Percentiles rank a stretch among this genome's conserved stretches.
phyloP scores from a whole-genome alignment of 2,888 invertebrate species.

The Acleris cristana region DNA sequence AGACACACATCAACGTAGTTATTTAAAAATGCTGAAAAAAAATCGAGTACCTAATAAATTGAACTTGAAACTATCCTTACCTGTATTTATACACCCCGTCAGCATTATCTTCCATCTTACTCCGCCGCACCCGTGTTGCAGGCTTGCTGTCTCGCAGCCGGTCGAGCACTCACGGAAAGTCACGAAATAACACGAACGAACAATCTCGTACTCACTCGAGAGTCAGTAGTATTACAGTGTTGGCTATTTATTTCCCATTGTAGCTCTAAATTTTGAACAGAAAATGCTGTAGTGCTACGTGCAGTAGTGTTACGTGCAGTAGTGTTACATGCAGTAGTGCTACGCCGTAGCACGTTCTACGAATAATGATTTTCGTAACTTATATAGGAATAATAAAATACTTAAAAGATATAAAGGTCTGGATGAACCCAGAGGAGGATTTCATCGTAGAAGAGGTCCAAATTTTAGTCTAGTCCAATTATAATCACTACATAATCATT shows the following conservation, averaged over 20 bases:
- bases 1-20: no score
- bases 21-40: background rate
- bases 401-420: no score
- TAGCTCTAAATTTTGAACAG: slow-evolving; percentile 30
- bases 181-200: slow-evolving; percentile 46
- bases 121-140: slow-evolving; percentile 52
- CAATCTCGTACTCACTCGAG: slow-evolving; percentile 34
- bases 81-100: slow-evolving; percentile 69
- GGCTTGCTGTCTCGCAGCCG: slow-evolving; percentile 42
- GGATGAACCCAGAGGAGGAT: no score
- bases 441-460: no score
- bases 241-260: slow-evolving; percentile 58
- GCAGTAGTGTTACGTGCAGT: background rate
- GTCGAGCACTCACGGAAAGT: slow-evolving; percentile 40
- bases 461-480: no score
- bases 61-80: slow-evolving; percentile 54
- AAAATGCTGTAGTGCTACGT: background rate
- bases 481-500: no score
- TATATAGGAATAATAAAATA: no score
- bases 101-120: slow-evolving; percentile 81
- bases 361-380: no score
- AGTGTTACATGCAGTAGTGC: no score
- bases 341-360: background rate
- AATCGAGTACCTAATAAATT: background rate
- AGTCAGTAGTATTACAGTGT: slow-evolving; percentile 19